Evolutionary conservation across 2,888 invertebrate genomes (phyloP), one percentile per base, ranked within the genome.

Genomic region (Dendrolimus houi): DNA sequence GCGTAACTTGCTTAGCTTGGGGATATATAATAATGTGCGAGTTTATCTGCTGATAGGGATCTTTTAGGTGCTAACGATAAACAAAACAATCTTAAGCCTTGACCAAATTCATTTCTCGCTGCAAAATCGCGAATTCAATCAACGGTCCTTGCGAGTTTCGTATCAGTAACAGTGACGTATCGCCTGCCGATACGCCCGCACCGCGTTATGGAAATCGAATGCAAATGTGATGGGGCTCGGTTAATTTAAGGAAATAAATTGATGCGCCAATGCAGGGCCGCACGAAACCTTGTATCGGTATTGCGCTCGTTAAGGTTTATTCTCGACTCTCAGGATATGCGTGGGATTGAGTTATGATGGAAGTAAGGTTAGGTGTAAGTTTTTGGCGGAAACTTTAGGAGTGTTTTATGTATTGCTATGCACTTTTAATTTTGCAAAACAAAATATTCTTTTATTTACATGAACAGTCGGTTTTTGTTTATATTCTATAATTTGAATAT

Each of bases 171-270:
- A 85, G 87, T 89, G 89, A 89, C 86, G 88, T 89, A 90, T 87
- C 83, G 78, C 70, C 73, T 59, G 67, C 69, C 77, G 89, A 87
- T 87, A 88, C 85, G 79, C 79, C 81, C 67, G 79, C 71, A 62
- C 75, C 67, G 74, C 81, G 81, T 83, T 89, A 91, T 90, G 89
- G 87, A 88, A 87, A 90, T 89, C 76, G 79, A 81, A 90, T 90
- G 90, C 89, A 89, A 90, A 91, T 90, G 81, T 76, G 75, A 76
- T 77, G 77, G 75, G 78, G 79, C 75, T 75, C 79, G 77, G 84
- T 87, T 89, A 87, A 88, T 87, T 87, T 85, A 87, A 84, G 84
- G 81, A 85, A 90, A 89, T 89, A 87, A 85, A 88, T 87, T 77
- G 85, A 81, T 81, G 79, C 75, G 47, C 47, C 47, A 47, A 47